A percentile compares a stretch with the other conserved stretches of the same genome.
These are phyloP conservation scores for Sorex maritimensis DNA, from an alignment of 2,797 vertebrate species.

Conservation along the genomic window DNA sequence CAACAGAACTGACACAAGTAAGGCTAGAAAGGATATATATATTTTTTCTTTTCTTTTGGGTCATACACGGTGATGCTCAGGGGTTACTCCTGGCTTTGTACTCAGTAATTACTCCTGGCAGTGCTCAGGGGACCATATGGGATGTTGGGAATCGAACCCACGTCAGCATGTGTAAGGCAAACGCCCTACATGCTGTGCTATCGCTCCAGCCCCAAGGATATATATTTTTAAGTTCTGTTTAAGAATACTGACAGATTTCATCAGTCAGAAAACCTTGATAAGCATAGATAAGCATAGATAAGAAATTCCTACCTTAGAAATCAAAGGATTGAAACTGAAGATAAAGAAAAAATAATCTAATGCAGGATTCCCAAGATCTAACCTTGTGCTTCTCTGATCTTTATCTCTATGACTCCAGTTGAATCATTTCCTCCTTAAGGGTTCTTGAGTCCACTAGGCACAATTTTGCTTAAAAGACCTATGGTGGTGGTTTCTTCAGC, in stretches of 20 bases:
- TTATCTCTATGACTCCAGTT: neutral
- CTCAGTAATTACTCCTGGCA: too few relatives aligned
- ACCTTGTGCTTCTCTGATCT: neutral
- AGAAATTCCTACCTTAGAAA: slow-evolving; percentile 14
- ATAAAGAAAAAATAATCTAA: neutral
- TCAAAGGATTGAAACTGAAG: neutral
- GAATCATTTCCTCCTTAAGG: neutral
- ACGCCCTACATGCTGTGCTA: too few relatives aligned
- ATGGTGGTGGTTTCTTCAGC: neutral
- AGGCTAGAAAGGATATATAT: neutral
- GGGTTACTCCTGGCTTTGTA: too few relatives aligned
- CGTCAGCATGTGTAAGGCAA: too few relatives aligned
- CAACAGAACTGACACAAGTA: neutral
- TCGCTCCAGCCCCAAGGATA: too few relatives aligned
- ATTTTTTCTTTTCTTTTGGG: too few relatives aligned
- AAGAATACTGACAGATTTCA: slow-evolving; percentile 15
- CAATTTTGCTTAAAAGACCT: neutral
- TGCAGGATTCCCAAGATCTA: neutral
- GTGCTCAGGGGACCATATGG: too few relatives aligned
- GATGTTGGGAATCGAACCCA: too few relatives aligned
- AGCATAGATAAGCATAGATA: slow-evolving; percentile 4
- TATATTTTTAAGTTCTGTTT: slow-evolving; percentile 27
- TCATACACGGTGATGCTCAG: too few relatives aligned
- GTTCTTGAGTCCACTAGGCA: neutral
- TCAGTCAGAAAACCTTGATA: neutral